phyloP scores from a whole-genome alignment of 1,140 invertebrate genomes.

The Octopus bimaculoides region DNA sequence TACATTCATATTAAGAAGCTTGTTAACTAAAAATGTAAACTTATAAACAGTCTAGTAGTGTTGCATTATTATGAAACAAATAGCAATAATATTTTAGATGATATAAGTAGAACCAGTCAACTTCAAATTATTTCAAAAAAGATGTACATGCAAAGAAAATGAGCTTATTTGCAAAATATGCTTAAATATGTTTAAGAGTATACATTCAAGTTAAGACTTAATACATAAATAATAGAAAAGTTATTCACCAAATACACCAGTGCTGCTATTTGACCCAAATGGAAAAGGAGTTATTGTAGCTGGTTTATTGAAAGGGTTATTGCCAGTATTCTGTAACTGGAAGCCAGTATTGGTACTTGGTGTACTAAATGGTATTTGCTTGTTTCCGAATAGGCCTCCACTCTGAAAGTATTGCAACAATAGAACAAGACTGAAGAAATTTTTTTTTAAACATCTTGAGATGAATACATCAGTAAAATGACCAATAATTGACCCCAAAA shows the following conservation, averaged over 20 bases:
- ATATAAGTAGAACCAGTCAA: too few relatives aligned
- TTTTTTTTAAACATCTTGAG: neutral
- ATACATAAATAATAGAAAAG: neutral
- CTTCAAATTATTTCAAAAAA: too few relatives aligned
- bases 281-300: slow-evolving; percentile 53
- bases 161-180: too few relatives aligned
- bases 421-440: neutral
- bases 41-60: too few relatives aligned
- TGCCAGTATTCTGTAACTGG: slow-evolving; percentile 36
- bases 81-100: too few relatives aligned
- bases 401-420: neutral
- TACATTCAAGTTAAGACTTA: too few relatives aligned
- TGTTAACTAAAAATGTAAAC: too few relatives aligned
- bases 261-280: slow-evolving; percentile 60
- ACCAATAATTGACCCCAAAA: neutral
- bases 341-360: slow-evolving; percentile 41
- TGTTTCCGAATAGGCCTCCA: slow-evolving; percentile 52
- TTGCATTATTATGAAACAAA: too few relatives aligned
- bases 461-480: neutral
- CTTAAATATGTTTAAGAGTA: too few relatives aligned
- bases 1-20: too few relatives aligned
- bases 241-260: slow-evolving; percentile 28
- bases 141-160: too few relatives aligned
- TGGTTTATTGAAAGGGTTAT: slow-evolving; percentile 42
- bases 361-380: slow-evolving; percentile 62